Evolutionary conservation across 2,888 invertebrate genomes (phyloP), one percentile per base, ranked within the genome.

Genomic region (Stegana nigrithorax): DNA sequence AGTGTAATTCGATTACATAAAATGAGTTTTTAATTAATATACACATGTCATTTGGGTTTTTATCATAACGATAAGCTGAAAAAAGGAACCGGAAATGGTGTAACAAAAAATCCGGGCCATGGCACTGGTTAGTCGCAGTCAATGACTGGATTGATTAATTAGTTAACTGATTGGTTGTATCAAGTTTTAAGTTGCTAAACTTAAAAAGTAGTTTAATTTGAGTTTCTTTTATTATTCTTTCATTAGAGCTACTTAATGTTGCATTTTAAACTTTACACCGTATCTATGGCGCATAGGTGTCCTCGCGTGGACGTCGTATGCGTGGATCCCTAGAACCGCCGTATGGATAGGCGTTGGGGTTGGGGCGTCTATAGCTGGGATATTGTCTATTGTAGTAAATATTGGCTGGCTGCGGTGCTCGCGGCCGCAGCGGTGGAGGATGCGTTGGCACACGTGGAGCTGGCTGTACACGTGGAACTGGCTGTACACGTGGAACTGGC

Each of bases 221-320:
- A 19, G 21, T 56, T 23, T 39, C 26, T 14, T 32, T 50, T 78
- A 69, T 77, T 77, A 75, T 70, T 72, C 58, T 56, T 63, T 72
- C 67, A 59, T 66, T 65, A n/a, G n/a, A n/a, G 64, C 39, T 67
- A 66, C 64, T 64, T 65, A 56, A 32, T 29, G n/a, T n/a, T n/a
- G n/a, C n/a, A n/a, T n/a, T n/a, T n/a, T n/a, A n/a, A n/a, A n/a
- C n/a, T n/a, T n/a, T n/a, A n/a, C n/a, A n/a, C n/a, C 26, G 56
- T 36, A 44, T 71, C 71, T 80, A 80, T 60, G 77, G 72, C 61
- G 79, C 72, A 60, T 59, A 65, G 27, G 80, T 77, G 59, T 81
- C 79, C 61, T 78, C 81, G 27, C 80, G 81, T 25, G 75, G 71
- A 61, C 69, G 72, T 59, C 78, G 67, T 36, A 63, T 47, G 36